phyloP scores from a whole-genome alignment of 2,113 vertebrate species.

The Actenoides hombroni region DNA sequence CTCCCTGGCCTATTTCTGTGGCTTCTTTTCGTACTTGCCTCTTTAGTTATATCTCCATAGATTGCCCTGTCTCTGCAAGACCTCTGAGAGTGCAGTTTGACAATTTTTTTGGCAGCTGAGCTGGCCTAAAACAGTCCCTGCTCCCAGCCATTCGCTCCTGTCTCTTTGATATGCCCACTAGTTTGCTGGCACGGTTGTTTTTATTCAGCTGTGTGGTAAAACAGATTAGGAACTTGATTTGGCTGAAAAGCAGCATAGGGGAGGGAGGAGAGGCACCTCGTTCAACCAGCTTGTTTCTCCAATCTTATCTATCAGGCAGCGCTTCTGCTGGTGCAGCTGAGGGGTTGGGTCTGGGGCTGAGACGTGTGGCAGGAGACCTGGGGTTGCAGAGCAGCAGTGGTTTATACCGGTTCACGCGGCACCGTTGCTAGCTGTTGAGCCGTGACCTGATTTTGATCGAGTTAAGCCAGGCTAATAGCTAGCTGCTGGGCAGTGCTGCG shows the following conservation, averaged over 20 bases:
- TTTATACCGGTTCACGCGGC: neutral
- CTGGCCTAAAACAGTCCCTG: neutral
- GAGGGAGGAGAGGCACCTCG: neutral
- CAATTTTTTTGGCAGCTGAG: conserved; percentile 39
- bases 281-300: neutral
- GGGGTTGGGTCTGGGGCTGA: neutral
- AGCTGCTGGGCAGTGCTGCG: neutral
- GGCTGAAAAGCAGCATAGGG: neutral
- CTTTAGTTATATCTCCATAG: neutral
- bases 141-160: neutral
- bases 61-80: conserved; percentile 19
- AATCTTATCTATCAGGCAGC: neutral
- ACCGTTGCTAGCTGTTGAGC: neutral
- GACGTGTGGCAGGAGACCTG: too few relatives aligned
- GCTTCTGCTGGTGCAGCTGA: neutral
- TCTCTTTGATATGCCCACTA: neutral
- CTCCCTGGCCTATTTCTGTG: conserved; percentile 7
- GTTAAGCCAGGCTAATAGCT: neutral
- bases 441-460: neutral
- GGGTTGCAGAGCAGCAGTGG: neutral
- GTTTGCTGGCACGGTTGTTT: conserved; percentile 16
- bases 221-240: conserved; percentile 12
- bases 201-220: conserved; percentile 17
- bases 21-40: conserved; percentile 21
- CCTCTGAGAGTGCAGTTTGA: neutral